These are phyloP conservation scores for Mesoclemmys tuberculata DNA, from an alignment of 2,113 vertebrate species.

Conservation along the genomic window DNA sequence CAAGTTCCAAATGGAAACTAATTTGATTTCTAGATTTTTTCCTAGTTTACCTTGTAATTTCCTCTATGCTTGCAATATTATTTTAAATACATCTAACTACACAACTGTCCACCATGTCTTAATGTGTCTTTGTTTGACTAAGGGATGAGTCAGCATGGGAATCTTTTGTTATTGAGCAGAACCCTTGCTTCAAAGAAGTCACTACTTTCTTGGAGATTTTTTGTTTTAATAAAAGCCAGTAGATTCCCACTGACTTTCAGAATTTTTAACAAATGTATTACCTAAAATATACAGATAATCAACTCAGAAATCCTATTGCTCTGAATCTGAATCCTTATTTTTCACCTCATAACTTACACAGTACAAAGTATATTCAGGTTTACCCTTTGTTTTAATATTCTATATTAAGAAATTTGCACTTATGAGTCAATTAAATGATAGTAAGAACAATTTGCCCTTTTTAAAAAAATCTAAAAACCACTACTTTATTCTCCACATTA, in stretches of 20 bases:
- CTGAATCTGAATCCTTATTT: not conserved
- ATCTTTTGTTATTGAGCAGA: constrained; percentile 46
- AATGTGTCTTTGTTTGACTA: constrained; percentile 57
- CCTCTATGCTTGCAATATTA: constrained; percentile 11
- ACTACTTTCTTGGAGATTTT: not conserved
- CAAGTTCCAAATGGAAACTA: constrained; percentile 53
- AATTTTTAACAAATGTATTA: constrained; percentile 41
- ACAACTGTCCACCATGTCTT: constrained; percentile 12
- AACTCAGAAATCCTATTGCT: constrained; percentile 28
- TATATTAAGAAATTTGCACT: not conserved
- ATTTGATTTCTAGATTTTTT: constrained; percentile 58
- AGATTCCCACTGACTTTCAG: not conserved
- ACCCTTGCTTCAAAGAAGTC: constrained; percentile 21
- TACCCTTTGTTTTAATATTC: constrained; percentile 17
- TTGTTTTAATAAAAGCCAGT: constrained; percentile 19
- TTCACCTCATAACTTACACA: constrained; percentile 23
- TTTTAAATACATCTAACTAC: constrained; percentile 50
- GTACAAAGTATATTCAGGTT: not conserved
- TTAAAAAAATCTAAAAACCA: not conserved
- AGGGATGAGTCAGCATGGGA: constrained; percentile 34
- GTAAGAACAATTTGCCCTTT: constrained; percentile 25
- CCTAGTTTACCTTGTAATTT: constrained; percentile 52
- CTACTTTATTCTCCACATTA: constrained; percentile 12
- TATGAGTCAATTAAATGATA: constrained; percentile 28
- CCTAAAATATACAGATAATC: constrained; percentile 29